Evolutionary conservation across 2,797 vertebrate species (phyloP).

Genomic region (Petrocephalus schoutedeni): DNA sequence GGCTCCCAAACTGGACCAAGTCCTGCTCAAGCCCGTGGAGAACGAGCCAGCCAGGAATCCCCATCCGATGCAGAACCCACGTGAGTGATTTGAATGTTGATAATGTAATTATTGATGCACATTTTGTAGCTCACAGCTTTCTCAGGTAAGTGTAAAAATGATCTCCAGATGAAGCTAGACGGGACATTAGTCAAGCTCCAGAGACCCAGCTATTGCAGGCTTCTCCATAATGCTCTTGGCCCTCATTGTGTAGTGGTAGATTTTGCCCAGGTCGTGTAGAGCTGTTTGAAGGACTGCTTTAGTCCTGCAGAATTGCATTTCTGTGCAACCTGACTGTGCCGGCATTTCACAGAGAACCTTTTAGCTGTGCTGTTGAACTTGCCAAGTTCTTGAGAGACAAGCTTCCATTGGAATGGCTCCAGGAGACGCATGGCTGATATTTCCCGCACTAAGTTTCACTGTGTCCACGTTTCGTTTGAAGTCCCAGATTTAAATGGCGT

Average conservation of each 20-base stretch:
- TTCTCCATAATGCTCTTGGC: neutral
- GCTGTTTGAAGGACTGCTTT: neutral
- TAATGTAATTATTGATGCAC: neutral
- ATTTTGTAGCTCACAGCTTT: neutral
- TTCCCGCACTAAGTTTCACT: neutral
- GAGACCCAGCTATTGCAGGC: neutral
- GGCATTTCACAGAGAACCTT: neutral
- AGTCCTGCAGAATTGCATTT: neutral
- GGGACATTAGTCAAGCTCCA: neutral
- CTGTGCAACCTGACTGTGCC: neutral
- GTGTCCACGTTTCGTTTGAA: neutral
- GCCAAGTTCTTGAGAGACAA: neutral
- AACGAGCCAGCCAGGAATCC: constrained; percentile 60
- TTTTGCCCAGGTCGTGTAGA: neutral
- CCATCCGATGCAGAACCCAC: constrained; percentile 68
- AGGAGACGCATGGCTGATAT: neutral
- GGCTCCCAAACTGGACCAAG: constrained; percentile 67
- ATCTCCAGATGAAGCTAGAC: neutral
- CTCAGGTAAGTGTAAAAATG: neutral
- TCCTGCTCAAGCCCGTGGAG: constrained; percentile 65
- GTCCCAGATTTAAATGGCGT: neutral
- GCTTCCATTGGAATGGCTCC: neutral
- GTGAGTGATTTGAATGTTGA: constrained; percentile 61
- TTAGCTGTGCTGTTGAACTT: neutral
- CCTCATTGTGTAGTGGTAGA: neutral